Percentiles rank a stretch among this genome's conserved stretches.
phyloP scores from a whole-genome alignment of 2,113 vertebrate genomes.

The Toxotes jaculatrix region DNA sequence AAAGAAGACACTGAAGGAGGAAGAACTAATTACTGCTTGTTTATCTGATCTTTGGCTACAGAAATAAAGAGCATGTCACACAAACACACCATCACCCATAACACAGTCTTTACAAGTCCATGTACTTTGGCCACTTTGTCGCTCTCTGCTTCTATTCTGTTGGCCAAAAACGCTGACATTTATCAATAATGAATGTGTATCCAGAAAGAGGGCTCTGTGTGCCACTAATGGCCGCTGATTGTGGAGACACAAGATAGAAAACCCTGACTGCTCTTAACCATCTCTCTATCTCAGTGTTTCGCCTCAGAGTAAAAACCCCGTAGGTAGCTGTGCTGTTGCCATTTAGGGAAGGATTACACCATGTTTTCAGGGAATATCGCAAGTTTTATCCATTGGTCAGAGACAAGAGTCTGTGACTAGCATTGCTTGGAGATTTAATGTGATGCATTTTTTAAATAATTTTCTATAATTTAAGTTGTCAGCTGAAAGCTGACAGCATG shows the following conservation, averaged over 20 bases:
- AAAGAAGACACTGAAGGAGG: neutral
- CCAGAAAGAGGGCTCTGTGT: no score
- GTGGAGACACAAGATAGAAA: no score
- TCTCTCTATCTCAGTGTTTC: neutral
- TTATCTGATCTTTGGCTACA: no score
- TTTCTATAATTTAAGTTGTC: constrained; percentile 12
- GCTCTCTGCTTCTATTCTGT: neutral
- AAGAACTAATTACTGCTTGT: no score
- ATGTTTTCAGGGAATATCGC: neutral
- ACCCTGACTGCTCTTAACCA: no score
- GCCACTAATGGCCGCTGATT: no score
- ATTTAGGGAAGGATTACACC: neutral
- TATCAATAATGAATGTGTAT: no score
- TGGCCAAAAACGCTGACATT: neutral
- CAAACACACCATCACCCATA: no score
- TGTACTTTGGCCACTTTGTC: neutral
- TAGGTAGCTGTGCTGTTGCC: neutral
- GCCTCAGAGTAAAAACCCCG: neutral
- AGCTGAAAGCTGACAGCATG: neutral
- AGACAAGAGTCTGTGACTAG: neutral
- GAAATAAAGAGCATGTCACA: no score
- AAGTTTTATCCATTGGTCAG: constrained; percentile 30
- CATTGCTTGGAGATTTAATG: constrained; percentile 11
- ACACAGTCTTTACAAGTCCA: neutral
- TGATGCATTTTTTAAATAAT: neutral